Conservation (phyloP, 30 jellyfish, hydroid and myxozoan species). For the Cassiopea andromeda region DNA sequence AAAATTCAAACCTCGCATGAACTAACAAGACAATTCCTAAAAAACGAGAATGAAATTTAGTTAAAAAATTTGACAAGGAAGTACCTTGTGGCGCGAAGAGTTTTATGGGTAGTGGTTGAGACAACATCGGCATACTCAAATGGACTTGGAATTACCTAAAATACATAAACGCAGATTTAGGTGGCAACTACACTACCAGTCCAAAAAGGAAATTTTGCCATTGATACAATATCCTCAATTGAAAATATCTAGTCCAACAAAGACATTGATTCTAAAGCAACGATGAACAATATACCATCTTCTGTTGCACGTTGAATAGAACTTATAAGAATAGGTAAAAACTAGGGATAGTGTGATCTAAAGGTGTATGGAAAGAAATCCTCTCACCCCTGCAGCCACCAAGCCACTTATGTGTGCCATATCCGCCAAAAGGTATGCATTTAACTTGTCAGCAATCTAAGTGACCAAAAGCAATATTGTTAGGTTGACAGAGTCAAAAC, state of each 20-base stretch:
- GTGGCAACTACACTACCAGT: too few relatives aligned
- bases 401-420: constrained; percentile 99
- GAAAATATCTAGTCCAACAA: too few relatives aligned
- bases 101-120: constrained; percentile 97
- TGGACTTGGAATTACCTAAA: constrained; percentile 95
- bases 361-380: neutral
- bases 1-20: too few relatives aligned
- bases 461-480: neutral
- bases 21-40: too few relatives aligned
- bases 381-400: constrained; percentile 97
- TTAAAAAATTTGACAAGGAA: neutral
- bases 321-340: too few relatives aligned
- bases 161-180: neutral
- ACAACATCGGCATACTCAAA: constrained; percentile 98
- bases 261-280: too few relatives aligned
- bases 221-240: too few relatives aligned
- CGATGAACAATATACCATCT: too few relatives aligned
- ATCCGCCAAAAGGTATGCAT: constrained; percentile 92
- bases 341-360: neutral
- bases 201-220: too few relatives aligned
- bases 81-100: constrained; percentile 95
- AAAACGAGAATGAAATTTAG: too few relatives aligned
- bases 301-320: too few relatives aligned
- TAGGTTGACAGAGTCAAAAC: too few relatives aligned
- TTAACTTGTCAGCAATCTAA: constrained; percentile 59